Evolutionary conservation across 1,140 invertebrate species (phyloP).

Genomic region (Dendroctonus valens): DNA sequence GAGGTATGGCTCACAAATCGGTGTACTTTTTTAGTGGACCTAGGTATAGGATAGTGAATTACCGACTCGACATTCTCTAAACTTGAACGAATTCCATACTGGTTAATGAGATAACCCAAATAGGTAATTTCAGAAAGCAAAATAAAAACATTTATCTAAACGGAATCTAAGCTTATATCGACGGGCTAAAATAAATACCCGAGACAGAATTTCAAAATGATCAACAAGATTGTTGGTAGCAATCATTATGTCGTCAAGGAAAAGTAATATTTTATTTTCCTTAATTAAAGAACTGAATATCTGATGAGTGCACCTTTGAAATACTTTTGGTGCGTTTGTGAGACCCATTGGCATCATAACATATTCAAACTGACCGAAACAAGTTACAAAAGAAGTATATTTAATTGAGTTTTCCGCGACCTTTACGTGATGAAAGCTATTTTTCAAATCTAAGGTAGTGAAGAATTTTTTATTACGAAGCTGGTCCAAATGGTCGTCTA

Average conservation of each 20-base stretch:
- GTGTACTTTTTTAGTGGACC: slow-evolving; percentile 8
- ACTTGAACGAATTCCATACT: slow-evolving; percentile 15
- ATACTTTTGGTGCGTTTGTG: neutral
- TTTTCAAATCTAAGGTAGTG: slow-evolving; percentile 38
- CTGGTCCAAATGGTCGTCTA: slow-evolving; percentile 51
- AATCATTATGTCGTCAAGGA: slow-evolving; percentile 4
- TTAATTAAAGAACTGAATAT: neutral
- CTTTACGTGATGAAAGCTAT: slow-evolving; percentile 38
- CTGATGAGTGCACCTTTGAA: neutral
- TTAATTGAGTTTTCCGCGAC: slow-evolving; percentile 13
- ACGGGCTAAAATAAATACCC: slow-evolving; percentile 4
- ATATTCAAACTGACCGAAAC: too few relatives aligned
- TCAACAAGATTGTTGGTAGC: neutral
- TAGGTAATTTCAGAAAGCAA: slow-evolving; percentile 10
- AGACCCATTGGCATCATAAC: neutral
- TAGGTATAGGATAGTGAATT: slow-evolving; percentile 15
- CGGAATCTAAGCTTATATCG: slow-evolving; percentile 7
- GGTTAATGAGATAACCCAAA: slow-evolving; percentile 7
- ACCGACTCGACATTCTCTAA: slow-evolving; percentile 9
- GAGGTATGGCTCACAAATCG: slow-evolving; percentile 31
- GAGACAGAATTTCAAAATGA: slow-evolving; percentile 10
- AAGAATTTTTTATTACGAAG: slow-evolving; percentile 36
- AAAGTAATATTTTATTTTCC: neutral
- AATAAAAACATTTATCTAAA: slow-evolving; percentile 21
- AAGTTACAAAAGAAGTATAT: too few relatives aligned